These are phyloP conservation scores for Neolamprologus fasciatus DNA, from an alignment of 2,113 vertebrate species.

Conservation along the genomic window DNA sequence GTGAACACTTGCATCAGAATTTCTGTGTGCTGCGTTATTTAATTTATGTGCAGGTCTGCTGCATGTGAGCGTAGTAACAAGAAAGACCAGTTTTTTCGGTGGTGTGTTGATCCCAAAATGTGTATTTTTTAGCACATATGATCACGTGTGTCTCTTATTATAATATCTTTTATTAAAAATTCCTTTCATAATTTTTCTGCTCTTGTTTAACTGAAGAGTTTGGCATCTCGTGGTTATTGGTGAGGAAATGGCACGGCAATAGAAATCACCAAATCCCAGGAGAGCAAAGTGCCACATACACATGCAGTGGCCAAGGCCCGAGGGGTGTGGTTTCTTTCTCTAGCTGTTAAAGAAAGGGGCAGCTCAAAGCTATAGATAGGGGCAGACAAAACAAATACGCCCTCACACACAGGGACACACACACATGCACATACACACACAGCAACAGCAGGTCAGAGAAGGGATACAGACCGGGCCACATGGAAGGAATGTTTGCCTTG, in stretches of 20 bases:
- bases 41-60: background rate
- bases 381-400: conserved; percentile 61
- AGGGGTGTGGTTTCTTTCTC: conserved; percentile 67
- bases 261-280: conserved; percentile 42
- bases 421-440: background rate
- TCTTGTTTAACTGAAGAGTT: background rate
- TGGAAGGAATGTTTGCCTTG: conserved; percentile 39
- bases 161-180: background rate
- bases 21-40: background rate
- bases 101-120: background rate
- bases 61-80: background rate
- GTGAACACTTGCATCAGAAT: background rate
- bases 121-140: background rate
- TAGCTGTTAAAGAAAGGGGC: conserved; percentile 63
- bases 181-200: background rate
- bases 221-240: background rate
- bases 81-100: background rate
- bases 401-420: background rate
- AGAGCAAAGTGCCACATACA: conserved; percentile 30
- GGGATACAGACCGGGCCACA: background rate
- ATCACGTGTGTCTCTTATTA: background rate
- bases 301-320: conserved; percentile 12
- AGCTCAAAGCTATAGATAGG: conserved; percentile 56
- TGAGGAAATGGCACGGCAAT: background rate
- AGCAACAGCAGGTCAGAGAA: conserved; percentile 21